A percentile compares a stretch with the other conserved stretches of the same genome.
Evolutionary conservation across 2,113 vertebrate species (phyloP).

Genomic region (Asarcornis scutulata): DNA sequence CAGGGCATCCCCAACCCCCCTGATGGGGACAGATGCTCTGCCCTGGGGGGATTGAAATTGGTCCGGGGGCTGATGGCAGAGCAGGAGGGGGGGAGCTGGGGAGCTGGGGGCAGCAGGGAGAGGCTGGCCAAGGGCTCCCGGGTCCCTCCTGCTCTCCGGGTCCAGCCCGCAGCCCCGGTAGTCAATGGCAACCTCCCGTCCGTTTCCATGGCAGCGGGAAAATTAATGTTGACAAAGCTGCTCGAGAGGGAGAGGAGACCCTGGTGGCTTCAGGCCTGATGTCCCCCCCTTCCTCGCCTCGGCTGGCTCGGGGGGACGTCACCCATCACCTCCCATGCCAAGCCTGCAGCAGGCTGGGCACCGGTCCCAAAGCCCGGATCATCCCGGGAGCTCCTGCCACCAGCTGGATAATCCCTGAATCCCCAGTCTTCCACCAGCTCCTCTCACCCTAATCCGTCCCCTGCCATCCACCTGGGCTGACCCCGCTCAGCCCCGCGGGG

Average conservation of each 20-base stretch:
- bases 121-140: not conserved
- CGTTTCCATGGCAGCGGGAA: constrained; percentile 46
- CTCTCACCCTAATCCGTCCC: not conserved
- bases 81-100: not conserved
- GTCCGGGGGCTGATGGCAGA: not conserved
- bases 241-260: not conserved
- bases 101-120: not conserved
- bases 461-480: not conserved
- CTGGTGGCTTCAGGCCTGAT: not conserved
- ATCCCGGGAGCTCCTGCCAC: not conserved
- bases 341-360: accelerated
- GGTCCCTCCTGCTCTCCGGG: not conserved
- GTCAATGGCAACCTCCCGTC: constrained; percentile 31
- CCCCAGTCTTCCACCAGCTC: not conserved
- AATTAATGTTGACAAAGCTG: not conserved
- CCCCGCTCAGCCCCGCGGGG: not conserved
- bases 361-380: not conserved
- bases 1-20: not conserved
- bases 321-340: not conserved
- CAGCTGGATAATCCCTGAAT: accelerated
- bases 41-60: not conserved
- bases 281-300: not conserved
- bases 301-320: accelerated
- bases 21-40: not conserved
- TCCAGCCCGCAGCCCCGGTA: not conserved